These are phyloP conservation scores for Serranus cabrilla DNA, from an alignment of 2,797 vertebrate species.

Conservation along the genomic window DNA sequence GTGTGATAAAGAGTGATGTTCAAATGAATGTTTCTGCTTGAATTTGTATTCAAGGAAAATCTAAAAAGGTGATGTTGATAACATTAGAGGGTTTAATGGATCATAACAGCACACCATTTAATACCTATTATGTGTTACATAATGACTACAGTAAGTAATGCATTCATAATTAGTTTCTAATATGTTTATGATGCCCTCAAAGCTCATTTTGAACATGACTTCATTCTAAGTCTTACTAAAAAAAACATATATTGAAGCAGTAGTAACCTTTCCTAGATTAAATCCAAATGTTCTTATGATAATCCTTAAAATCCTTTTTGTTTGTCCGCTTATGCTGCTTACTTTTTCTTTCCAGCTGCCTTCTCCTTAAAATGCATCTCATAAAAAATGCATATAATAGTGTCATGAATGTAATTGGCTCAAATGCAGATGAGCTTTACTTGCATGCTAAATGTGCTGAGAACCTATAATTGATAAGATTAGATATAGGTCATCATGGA, in stretches of 20 bases:
- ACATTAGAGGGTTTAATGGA: not conserved
- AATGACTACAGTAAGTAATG: constrained; percentile 8
- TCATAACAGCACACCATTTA: constrained; percentile 1
- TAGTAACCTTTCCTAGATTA: constrained; percentile 8
- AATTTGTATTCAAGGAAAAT: constrained; percentile 1
- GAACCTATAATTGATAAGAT: constrained; percentile 31
- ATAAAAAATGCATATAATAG: constrained; percentile 24
- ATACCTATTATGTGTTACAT: not conserved
- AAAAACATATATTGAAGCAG: constrained; percentile 4
- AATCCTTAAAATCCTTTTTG: not conserved
- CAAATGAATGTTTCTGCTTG: not conserved
- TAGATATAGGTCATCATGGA: constrained; percentile 44
- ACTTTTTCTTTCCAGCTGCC: not conserved
- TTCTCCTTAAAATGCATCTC: constrained; percentile 19
- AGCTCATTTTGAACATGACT: not conserved
- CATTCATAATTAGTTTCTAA: constrained; percentile 3
- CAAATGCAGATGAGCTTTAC: constrained; percentile 9
- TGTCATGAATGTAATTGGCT: constrained; percentile 22
- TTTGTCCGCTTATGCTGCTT: constrained; percentile 5
- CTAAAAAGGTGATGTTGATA: not conserved
- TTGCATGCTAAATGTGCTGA: constrained; percentile 16
- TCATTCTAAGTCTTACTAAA: not conserved
- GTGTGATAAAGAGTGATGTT: constrained; percentile 1
- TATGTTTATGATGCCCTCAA: constrained; percentile 1
- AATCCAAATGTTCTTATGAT: constrained; percentile 17